Percentiles rank a stretch among this genome's conserved stretches.
phyloP scores from a whole-genome alignment of 2,797 vertebrate species.

The Premnoplex brunnescens region DNA sequence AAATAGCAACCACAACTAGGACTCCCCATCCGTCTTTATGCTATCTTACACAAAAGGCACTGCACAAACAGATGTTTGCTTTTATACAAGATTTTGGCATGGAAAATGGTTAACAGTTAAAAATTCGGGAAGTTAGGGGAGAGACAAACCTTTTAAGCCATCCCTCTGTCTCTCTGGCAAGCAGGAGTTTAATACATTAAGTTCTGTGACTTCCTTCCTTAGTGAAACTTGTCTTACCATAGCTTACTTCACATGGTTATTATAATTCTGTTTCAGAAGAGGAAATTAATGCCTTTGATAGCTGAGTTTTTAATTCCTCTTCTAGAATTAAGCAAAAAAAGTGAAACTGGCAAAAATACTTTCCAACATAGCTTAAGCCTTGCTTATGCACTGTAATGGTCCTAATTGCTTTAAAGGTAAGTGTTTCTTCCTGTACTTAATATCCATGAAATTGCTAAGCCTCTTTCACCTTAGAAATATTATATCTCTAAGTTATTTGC shows the following conservation, averaged over 20 bases:
- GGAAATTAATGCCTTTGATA: background rate
- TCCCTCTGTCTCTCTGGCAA: background rate
- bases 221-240: background rate
- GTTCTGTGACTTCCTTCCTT: background rate
- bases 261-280: background rate
- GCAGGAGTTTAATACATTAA: background rate
- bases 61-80: background rate
- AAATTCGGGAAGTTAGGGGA: background rate
- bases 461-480: background rate
- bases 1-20: background rate
- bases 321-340: background rate
- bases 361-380: background rate
- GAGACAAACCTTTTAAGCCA: background rate
- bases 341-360: background rate
- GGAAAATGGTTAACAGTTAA: background rate
- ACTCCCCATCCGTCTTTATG: background rate
- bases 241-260: background rate
- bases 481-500: background rate
- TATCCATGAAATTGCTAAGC: background rate
- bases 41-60: background rate
- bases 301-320: background rate
- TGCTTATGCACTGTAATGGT: background rate
- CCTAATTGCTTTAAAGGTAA: background rate
- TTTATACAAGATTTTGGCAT: slow-evolving; percentile 1
- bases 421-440: background rate